Percentiles rank a stretch among this genome's conserved stretches.
These are phyloP conservation scores for Liopterus haemorrhoidalis DNA, from an alignment of 2,888 invertebrate species.

Conservation along the genomic window DNA sequence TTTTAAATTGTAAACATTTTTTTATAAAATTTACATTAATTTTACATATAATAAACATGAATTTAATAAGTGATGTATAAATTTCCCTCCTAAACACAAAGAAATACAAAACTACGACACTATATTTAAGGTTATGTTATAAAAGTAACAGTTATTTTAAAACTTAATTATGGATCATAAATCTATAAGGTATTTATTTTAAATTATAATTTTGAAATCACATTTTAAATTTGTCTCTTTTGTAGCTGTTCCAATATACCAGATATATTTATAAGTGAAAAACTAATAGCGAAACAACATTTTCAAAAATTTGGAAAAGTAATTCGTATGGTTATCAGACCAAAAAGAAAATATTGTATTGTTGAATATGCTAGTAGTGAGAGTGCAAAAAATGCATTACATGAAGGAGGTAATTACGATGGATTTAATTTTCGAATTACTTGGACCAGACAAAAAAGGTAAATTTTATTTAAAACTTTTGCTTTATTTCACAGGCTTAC, in stretches of 20 bases:
- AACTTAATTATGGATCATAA: no score
- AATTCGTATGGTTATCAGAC: conserved; percentile 57
- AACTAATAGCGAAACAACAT: conserved; percentile 56
- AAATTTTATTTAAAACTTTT: conserved; percentile 38
- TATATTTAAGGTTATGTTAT: no score
- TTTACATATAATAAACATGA: no score
- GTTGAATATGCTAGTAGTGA: conserved; percentile 62
- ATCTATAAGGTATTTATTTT: no score
- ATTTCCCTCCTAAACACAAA: no score
- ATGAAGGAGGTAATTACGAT: conserved; percentile 56
- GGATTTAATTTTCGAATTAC: conserved; percentile 57
- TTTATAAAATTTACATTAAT: no score
- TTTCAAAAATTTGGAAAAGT: conserved; percentile 69
- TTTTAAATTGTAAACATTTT: no score
- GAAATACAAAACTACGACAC: no score
- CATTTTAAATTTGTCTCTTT: conserved; percentile 1
- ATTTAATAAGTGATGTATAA: no score
- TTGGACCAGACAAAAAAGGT: conserved; percentile 50
- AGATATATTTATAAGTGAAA: conserved; percentile 56
- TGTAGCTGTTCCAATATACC: conserved; percentile 61
- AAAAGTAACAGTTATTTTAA: no score
- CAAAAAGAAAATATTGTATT: conserved; percentile 59
- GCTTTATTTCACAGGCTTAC: conserved; percentile 11
- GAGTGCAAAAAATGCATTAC: conserved; percentile 54
- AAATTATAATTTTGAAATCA: no score